Conservation (phyloP, 2,113 vertebrate species). For the Hypanus sabinus region DNA sequence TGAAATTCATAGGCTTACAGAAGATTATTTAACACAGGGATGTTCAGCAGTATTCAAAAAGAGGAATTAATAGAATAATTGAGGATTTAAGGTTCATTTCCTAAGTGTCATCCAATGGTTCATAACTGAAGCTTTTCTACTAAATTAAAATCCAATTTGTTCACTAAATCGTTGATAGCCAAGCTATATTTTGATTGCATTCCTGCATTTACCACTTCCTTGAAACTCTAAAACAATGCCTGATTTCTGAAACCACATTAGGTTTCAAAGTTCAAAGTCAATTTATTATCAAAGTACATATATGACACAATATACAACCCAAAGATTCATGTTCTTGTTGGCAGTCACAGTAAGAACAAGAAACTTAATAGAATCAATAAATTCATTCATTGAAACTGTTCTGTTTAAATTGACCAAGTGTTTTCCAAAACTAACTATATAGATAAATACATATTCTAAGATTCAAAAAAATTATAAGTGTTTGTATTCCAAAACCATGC, state of each 20-base stretch:
- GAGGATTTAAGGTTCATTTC: neutral
- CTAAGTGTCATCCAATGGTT: neutral
- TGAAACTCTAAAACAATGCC: neutral
- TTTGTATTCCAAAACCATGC: neutral
- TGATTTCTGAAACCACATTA: neutral
- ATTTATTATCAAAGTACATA: no score
- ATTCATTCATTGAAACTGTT: neutral
- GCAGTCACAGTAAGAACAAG: no score
- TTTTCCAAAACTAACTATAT: neutral
- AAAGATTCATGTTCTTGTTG: no score
- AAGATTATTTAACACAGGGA: neutral
- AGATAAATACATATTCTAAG: no score
- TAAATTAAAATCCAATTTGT: neutral
- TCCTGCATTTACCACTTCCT: neutral
- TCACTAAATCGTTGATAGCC: neutral
- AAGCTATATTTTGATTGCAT: neutral
- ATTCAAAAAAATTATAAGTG: neutral
- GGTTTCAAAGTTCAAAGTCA: neutral
- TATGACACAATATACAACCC: no score
- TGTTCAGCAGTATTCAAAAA: neutral
- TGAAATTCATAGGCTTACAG: neutral
- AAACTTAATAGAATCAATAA: no score
- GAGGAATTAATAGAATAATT: neutral
- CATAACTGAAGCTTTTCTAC: neutral
- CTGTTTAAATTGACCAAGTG: neutral